A percentile compares a stretch with the other conserved stretches of the same genome.
These are phyloP conservation scores for Serilophus lunatus DNA, from an alignment of 2,113 vertebrate genomes.

Conservation along the genomic window DNA sequence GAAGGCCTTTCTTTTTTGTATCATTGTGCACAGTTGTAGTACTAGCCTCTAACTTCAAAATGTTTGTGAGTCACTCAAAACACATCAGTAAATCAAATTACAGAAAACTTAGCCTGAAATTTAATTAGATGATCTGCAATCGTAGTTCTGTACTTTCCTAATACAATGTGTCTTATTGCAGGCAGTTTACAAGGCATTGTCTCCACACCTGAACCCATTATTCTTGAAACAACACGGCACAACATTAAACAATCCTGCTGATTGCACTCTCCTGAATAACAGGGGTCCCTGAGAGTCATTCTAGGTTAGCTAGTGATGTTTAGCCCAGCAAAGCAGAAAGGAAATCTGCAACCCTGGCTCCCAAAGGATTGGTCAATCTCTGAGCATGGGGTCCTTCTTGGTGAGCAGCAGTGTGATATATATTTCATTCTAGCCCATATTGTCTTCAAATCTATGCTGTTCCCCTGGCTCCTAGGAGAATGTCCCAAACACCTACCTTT, in stretches of 20 bases:
- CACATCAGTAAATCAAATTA: neutral
- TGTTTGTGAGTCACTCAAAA: slow-evolving; percentile 1
- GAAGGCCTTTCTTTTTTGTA: slow-evolving; percentile 31
- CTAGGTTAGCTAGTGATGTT: neutral
- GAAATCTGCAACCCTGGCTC: neutral
- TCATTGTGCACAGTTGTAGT: neutral
- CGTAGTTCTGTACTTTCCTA: neutral
- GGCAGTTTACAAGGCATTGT: neutral
- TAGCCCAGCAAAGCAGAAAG: neutral
- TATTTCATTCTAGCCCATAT: neutral
- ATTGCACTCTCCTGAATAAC: neutral
- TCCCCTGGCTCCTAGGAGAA: neutral
- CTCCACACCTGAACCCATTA: neutral
- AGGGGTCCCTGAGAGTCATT: neutral
- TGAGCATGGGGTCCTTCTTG: neutral
- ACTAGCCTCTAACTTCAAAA: neutral
- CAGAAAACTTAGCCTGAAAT: neutral
- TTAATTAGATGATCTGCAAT: neutral
- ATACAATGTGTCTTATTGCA: neutral
- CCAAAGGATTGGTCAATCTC: neutral
- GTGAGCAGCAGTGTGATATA: no score
- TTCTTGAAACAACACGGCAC: neutral
- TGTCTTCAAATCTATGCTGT: neutral
- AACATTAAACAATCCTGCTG: neutral
- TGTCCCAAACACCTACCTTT: neutral